Base-by-base conservation (phyloP, 2,888 invertebrate genomes). In the Arrhopalites spinosus region DNA sequence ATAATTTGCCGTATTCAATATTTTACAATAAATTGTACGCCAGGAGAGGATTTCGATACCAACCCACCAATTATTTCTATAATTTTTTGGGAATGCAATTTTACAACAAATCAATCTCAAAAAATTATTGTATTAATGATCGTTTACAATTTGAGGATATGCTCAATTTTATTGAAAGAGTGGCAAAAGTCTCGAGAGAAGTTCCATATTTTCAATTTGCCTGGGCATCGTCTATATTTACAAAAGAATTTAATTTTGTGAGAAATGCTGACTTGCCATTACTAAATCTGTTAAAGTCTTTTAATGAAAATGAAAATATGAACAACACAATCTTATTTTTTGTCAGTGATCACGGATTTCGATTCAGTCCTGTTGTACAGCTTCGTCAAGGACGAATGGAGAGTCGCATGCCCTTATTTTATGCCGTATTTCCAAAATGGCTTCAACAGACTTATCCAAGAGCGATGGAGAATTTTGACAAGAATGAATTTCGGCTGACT, bases 341-440 rank as follows among this genome's bases (percentile, higher is more conserved):
- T 64, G 87, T 95, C 87, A 95, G 95, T 85, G 96, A 96, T 84
- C 96, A 96, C 84, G 96, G 96, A 0, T 90, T 95, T 75, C 87
- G 96, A 78, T 95, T 93, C 91, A 96, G 95, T 1, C 88, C 88
- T 8, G 93, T 95, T 81, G 88, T 95, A 20, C 87, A 89, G 81
- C 95, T 95, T 0, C 93, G 92, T 85, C 93, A 95, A 66, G 87
- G 87, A 0, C 84, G 85, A 84, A 88, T 96, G 84, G 96, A 96
- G 85, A 96, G 95, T 84, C 89, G 95, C 67, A 88, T 95, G 74
- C 96, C 97, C 0, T 90, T 95, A 79, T 87, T 94, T 45, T 91
- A 91, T 82, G 85, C 93, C 1, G 85, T 90, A 2, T 85, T 94
- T 75, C 96, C 96, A 0, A 85, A 87, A 20, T 91, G 91, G 88